Evolutionary conservation across 1,140 invertebrate species (phyloP), one percentile per base, ranked within the genome.

Genomic region (Protaetia brevitarsis): DNA sequence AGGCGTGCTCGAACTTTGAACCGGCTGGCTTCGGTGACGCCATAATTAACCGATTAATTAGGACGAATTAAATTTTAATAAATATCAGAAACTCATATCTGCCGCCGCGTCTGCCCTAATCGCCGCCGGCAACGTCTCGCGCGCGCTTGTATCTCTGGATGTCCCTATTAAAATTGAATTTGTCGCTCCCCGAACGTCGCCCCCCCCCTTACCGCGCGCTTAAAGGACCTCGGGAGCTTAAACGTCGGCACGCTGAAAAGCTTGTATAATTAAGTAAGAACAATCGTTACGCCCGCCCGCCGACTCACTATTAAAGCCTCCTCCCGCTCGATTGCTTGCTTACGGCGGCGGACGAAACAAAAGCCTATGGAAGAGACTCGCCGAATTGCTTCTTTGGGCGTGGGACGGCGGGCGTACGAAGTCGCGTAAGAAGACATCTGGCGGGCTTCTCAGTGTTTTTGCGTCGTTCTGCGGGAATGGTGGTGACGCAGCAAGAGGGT

Each of bases 211-310:
- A 36, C 16, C 34, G 11, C 16, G 11, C 16, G 16, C 34, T 36
- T n/a, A n/a, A n/a, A n/a, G n/a, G n/a, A 36, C 34, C 34, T 36
- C 34, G 2, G 16, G 34, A 23, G 16, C 16, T 51, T 51, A 51
- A 51, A 16, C 41, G 41, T 23, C 26, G 41, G 21, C 41, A 19
- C n/a, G 41, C 11, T 51, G 41, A 51, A 51, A 51, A 21, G n/a
- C 41, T 51, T 19, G 41, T 19, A 51, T 51, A 51, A 51, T 51
- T 51, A 51, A 51, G n/a, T 51, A 51, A 51, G 41, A 51, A 51
- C 41, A 51, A 51, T 51, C 41, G 41, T 51, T 51, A n/a, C n/a
- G n/a, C n/a, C n/a, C n/a, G 19, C 41, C 21, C 19, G 26, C 41
- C 26, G 41, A 23, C 41, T 51, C 41, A 51, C 41, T 51, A 51